Evolutionary conservation across 2,113 vertebrate genomes (phyloP).

Genomic region (Pygoscelis adeliae): DNA sequence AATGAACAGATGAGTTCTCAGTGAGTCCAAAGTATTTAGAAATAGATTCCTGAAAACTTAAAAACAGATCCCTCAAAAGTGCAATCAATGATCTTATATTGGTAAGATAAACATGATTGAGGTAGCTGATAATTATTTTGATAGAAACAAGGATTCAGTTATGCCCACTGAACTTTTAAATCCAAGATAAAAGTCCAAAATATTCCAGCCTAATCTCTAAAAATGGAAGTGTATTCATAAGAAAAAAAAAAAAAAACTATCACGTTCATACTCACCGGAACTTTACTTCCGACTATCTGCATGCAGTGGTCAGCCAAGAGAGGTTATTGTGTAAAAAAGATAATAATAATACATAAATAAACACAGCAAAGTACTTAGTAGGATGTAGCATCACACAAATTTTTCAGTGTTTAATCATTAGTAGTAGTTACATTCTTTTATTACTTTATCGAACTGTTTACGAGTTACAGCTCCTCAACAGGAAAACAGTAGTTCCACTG

Average conservation of each 20-base stretch:
- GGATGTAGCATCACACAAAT: constrained; percentile 74
- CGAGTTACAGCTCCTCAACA: background rate
- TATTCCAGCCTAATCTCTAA: background rate
- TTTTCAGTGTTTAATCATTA: constrained; percentile 78
- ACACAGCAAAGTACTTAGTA: constrained; percentile 91
- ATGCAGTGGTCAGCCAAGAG: constrained; percentile 93
- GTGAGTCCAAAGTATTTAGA: background rate
- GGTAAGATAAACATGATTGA: background rate
- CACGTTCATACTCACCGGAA: constrained; percentile 89
- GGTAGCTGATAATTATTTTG: background rate
- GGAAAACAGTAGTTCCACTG: background rate
- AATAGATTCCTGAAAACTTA: background rate
- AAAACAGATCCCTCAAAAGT: background rate
- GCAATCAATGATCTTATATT: background rate
- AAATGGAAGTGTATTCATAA: background rate
- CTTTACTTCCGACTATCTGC: constrained; percentile 99
- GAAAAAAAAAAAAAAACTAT: constrained; percentile 32
- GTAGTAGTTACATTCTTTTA: constrained; percentile 9
- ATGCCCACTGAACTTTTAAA: background rate
- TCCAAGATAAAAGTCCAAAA: background rate
- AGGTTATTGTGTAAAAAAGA: constrained; percentile 89
- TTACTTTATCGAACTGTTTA: background rate
- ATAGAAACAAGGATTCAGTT: background rate
- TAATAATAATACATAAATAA: constrained; percentile 80
- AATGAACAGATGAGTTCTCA: background rate